Conservation (phyloP, 2,113 vertebrate genomes). For the Sinocyclocheilus anshuiensis region DNA sequence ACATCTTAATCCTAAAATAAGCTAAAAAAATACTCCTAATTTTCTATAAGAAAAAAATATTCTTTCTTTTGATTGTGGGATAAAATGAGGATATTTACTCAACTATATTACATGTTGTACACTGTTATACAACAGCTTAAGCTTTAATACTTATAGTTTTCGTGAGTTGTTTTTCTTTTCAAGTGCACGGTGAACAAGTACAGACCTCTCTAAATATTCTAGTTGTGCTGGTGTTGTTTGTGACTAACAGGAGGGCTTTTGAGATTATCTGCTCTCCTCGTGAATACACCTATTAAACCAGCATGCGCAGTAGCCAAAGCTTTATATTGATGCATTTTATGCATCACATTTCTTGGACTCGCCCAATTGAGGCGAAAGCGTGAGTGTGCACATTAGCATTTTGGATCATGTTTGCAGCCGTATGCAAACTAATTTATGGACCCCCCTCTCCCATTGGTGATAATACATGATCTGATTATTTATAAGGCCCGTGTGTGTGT, state of each 20-base stretch:
- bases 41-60: background rate
- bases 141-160: background rate
- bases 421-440: constrained; percentile 56
- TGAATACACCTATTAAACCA: constrained; percentile 32
- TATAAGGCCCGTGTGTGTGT: constrained; percentile 49
- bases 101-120: background rate
- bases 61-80: background rate
- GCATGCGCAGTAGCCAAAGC: constrained; percentile 28
- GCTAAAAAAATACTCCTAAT: background rate
- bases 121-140: background rate
- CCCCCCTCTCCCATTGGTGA: constrained; percentile 46
- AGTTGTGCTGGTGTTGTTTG: background rate
- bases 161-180: background rate
- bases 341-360: constrained; percentile 44
- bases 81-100: background rate
- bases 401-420: constrained; percentile 51
- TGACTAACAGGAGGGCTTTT: background rate
- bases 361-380: constrained; percentile 5
- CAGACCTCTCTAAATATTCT: constrained; percentile 4
- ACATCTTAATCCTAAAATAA: background rate
- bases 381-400: constrained; percentile 49
- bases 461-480: constrained; percentile 70
- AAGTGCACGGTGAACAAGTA: background rate
- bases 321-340: constrained; percentile 42
- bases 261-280: constrained; percentile 1